Conservation (phyloP, 2,113 vertebrate species). For the Lophius piscatorius region DNA sequence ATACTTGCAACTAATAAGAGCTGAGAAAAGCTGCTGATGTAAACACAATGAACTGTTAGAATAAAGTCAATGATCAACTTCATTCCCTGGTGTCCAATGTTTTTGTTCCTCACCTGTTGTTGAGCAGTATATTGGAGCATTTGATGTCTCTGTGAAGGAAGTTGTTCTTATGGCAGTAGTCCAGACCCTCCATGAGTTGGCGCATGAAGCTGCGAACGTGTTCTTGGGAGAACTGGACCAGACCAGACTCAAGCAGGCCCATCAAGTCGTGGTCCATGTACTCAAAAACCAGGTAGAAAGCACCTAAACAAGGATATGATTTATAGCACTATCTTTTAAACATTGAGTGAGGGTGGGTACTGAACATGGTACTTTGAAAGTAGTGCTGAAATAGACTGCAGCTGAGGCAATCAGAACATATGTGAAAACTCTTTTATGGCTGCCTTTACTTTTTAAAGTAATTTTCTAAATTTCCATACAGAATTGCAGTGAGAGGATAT, state of each 20-base stretch:
- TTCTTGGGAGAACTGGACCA: slow-evolving; percentile 97
- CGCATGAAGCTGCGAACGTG: slow-evolving; percentile 98
- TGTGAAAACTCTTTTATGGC: no score
- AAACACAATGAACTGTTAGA: background rate
- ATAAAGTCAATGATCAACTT: background rate
- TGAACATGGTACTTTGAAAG: no score
- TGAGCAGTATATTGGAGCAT: slow-evolving; percentile 97
- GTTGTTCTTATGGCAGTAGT: slow-evolving; percentile 99
- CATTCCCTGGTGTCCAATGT: no score
- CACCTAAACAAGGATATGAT: slow-evolving; percentile 74
- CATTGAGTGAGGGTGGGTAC: no score
- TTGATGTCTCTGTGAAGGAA: slow-evolving; percentile 98
- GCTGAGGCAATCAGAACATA: no score
- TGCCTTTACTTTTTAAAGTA: no score
- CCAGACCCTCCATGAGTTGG: slow-evolving; percentile 97
- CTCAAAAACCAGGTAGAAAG: slow-evolving; percentile 99
- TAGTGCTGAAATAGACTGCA: no score
- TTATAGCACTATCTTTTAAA: no score
- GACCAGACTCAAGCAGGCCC: slow-evolving; percentile 97
- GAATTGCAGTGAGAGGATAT: no score
- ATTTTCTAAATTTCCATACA: no score
- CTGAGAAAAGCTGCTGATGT: no score
- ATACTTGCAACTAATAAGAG: no score
- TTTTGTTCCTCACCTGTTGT: slow-evolving; percentile 87
- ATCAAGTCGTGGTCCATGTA: slow-evolving; percentile 99